These are phyloP conservation scores for Cervus canadensis DNA, from an alignment of 2,113 vertebrate genomes.

Conservation along the genomic window DNA sequence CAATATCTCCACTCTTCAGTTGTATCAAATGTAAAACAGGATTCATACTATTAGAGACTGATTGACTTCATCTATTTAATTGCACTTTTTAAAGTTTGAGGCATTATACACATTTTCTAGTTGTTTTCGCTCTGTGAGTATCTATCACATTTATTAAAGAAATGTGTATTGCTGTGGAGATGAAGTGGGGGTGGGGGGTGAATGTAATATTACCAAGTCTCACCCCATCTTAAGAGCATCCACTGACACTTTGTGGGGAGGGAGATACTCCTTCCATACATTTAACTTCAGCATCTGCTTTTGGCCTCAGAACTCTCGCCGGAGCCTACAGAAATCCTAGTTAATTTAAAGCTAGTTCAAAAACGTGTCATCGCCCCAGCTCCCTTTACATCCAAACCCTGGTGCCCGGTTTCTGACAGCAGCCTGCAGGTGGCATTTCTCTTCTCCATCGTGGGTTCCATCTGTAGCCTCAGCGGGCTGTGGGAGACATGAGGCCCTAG, in stretches of 20 bases:
- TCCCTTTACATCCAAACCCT: background rate
- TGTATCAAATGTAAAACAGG: background rate
- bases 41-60: background rate
- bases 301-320: background rate
- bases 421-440: background rate
- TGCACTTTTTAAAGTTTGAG: background rate
- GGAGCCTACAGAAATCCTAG: background rate
- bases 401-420: background rate
- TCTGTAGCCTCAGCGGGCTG: fast-evolving
- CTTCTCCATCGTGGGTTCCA: background rate
- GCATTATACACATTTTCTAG: background rate
- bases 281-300: background rate
- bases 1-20: background rate
- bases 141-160: background rate
- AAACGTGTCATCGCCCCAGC: fast-evolving
- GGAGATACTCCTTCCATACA: background rate
- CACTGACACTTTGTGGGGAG: background rate
- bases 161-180: background rate
- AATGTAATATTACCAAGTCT: background rate
- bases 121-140: background rate
- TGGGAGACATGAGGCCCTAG: background rate
- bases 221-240: background rate
- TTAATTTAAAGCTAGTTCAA: background rate
- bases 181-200: fast-evolving
- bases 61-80: background rate